phyloP scores from a whole-genome alignment of 2,888 invertebrate species.

The Microctonus hyperodae region DNA sequence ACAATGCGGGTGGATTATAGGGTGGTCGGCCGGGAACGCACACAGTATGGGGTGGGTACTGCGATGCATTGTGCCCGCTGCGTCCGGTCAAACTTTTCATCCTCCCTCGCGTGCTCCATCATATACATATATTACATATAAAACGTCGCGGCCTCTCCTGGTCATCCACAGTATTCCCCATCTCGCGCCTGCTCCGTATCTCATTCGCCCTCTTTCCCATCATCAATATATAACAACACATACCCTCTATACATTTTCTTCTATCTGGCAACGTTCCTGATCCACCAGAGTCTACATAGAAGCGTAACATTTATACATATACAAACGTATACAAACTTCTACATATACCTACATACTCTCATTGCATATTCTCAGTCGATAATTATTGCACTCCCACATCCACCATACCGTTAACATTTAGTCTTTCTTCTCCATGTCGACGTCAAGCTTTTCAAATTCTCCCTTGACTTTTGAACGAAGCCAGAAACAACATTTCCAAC shows the following conservation, averaged over 20 bases:
- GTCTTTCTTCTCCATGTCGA: conserved; percentile 20
- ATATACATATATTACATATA: neutral
- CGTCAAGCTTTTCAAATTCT: conserved; percentile 27
- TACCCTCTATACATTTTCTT: neutral
- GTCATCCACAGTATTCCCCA: conserved; percentile 14
- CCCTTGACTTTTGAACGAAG: conserved; percentile 29
- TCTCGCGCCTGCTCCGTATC: conserved; percentile 24
- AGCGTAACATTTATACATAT: neutral
- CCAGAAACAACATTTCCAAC: conserved; percentile 15
- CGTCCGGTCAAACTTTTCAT: conserved; percentile 54
- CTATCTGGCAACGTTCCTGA: neutral
- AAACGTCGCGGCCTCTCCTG: conserved; percentile 1
- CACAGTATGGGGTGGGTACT: conserved; percentile 43
- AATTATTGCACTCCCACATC: conserved; percentile 56
- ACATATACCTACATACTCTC: conserved; percentile 27
- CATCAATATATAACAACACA: neutral
- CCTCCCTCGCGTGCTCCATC: conserved; percentile 36
- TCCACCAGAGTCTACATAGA: neutral
- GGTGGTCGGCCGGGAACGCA: conserved; percentile 45
- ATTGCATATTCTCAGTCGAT: conserved; percentile 46
- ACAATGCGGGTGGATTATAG: conserved; percentile 57
- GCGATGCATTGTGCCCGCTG: conserved; percentile 56
- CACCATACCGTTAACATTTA: conserved; percentile 36
- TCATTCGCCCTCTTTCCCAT: conserved; percentile 12
- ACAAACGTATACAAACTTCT: neutral